These are phyloP conservation scores for Scolanthus callimorphus DNA, from an alignment of 92 coral and sea anemone genomes.

Conservation along the genomic window DNA sequence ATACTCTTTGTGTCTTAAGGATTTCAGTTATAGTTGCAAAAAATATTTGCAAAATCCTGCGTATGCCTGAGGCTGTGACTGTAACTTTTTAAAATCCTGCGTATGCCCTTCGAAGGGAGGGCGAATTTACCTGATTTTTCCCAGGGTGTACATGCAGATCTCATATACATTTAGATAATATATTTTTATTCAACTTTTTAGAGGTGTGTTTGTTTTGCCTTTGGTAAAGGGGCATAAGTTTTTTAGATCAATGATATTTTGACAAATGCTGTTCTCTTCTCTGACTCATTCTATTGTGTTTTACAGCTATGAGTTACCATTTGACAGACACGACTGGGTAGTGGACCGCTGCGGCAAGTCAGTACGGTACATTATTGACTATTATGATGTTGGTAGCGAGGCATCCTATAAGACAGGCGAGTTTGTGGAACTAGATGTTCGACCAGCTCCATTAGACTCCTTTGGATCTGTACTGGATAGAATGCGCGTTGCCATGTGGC, in stretches of 20 bases:
- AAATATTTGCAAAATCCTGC: neutral
- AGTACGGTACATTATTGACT: slow-evolving; percentile 94
- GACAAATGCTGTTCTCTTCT: too few species aligned
- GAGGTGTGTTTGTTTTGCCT: too few species aligned
- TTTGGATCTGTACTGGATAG: slow-evolving; percentile 85
- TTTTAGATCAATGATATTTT: too few species aligned
- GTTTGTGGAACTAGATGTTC: slow-evolving; percentile 88
- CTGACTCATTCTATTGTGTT: too few species aligned
- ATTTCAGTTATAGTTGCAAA: neutral
- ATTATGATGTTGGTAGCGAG: slow-evolving; percentile 93
- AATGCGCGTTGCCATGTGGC: slow-evolving; percentile 81
- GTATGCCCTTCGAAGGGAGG: too few species aligned
- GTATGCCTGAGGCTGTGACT: neutral
- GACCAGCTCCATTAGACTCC: slow-evolving; percentile 90
- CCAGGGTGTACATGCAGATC: too few species aligned
- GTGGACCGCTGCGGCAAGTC: slow-evolving; percentile 89
- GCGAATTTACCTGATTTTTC: too few species aligned
- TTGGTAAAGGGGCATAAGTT: too few species aligned
- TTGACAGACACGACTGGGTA: slow-evolving; percentile 98
- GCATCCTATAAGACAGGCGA: slow-evolving; percentile 90
- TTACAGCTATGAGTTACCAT: slow-evolving; percentile 90
- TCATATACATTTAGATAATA: too few species aligned
- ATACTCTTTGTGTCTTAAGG: neutral
- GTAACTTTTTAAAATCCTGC: neutral
- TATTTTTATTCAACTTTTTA: too few species aligned